Percentiles rank a stretch among this genome's conserved stretches.
phyloP scores from a whole-genome alignment of 2,797 vertebrate species.

The Rhinoraja longicauda region DNA sequence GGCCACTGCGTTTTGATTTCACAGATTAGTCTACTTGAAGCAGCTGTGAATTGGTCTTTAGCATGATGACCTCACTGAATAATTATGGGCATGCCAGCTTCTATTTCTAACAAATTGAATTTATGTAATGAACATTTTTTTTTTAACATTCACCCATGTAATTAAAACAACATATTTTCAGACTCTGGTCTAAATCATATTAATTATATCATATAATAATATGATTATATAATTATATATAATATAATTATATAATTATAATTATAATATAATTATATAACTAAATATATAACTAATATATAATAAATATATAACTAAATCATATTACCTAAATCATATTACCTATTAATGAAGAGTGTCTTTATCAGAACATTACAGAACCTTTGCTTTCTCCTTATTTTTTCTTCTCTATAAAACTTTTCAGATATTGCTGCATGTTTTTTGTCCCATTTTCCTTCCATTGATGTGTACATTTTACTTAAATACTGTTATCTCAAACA shows the following conservation, averaged over 20 bases:
- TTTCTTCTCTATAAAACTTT: neutral
- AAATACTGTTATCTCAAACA: neutral
- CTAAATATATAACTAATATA: too few species aligned
- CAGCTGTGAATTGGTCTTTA: conserved; percentile 34
- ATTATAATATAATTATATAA: too few species aligned
- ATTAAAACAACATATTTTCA: neutral
- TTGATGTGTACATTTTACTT: neutral
- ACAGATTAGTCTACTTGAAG: conserved; percentile 42
- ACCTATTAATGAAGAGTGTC: neutral
- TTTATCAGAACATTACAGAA: neutral
- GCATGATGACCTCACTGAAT: conserved; percentile 27
- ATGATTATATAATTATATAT: too few species aligned
- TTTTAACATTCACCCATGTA: neutral
- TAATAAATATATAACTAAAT: too few species aligned
- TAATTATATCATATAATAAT: too few species aligned
- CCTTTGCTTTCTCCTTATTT: neutral
- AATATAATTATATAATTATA: too few species aligned
- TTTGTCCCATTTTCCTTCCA: neutral
- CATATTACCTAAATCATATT: too few species aligned
- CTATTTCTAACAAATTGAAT: conserved; percentile 45
- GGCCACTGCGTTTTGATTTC: conserved; percentile 42
- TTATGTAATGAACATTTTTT: neutral
- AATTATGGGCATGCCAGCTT: conserved; percentile 42
- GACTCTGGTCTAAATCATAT: neutral
- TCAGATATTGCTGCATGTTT: neutral